Percentiles rank a stretch among this genome's conserved stretches.
phyloP scores from a whole-genome alignment of 2,888 invertebrate genomes.

The Drosophila niveifrons region DNA sequence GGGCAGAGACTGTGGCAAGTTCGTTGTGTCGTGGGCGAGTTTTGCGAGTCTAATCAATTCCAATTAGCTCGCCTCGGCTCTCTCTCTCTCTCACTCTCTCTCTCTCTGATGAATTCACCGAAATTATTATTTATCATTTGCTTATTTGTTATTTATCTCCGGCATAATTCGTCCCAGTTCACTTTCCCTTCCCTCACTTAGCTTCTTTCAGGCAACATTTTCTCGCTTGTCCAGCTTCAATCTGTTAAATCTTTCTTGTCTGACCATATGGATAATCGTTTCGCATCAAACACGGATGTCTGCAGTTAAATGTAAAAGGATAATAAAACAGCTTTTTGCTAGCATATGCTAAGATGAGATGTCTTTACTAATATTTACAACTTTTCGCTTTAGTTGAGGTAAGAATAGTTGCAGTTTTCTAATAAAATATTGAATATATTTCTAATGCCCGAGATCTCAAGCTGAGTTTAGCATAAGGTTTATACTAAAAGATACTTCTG shows the following conservation, averaged over 20 bases:
- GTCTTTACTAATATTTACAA: not conserved
- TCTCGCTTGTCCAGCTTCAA: conserved; percentile 24
- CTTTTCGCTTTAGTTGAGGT: not conserved
- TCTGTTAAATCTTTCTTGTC: conserved; percentile 17
- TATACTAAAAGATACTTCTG: no score
- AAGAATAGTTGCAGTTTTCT: not conserved
- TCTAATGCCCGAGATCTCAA: no score
- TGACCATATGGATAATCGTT: conserved; percentile 38
- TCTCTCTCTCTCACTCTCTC: no score
- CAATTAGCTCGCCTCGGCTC: conserved; percentile 84
- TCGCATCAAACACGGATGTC: conserved; percentile 14
- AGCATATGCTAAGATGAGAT: conserved; percentile 1
- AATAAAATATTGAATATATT: no score
- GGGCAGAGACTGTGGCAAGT: conserved; percentile 2
- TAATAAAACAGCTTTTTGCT: not conserved
- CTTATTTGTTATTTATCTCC: conserved; percentile 81
- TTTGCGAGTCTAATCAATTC: conserved; percentile 84
- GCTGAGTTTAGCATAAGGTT: no score
- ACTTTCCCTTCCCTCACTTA: not conserved
- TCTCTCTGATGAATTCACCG: conserved; percentile 84
- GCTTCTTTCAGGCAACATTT: conserved; percentile 15
- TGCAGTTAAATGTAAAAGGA: not conserved
- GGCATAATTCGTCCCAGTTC: conserved; percentile 31
- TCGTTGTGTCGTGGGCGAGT: conserved; percentile 27
- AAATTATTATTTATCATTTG: conserved; percentile 86